Evolutionary conservation across 2,113 vertebrate species (phyloP), one percentile per base, ranked within the genome.

Genomic region (Promerops cafer): DNA sequence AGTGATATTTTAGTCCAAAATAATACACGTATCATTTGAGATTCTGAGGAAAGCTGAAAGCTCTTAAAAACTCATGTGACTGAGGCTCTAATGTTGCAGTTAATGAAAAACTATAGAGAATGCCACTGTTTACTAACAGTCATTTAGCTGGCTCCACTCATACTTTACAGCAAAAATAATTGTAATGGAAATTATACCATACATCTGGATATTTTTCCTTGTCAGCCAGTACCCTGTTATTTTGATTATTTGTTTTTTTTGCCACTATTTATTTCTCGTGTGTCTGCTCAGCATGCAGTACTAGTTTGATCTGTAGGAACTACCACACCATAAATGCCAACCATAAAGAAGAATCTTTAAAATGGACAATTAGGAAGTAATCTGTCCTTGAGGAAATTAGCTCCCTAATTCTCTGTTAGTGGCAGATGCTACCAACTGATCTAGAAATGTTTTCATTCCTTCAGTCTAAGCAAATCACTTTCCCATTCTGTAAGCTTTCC

Each of bases 351-450:
- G 84, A 96, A 90, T 66, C 53, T 91, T 82, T 94, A 76, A 93
- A 95, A 96, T 77, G 71, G 84, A 91, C 70, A 89, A 87, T 91
- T 96, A 96, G 33, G 63, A 85, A 83, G 28, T 88, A 93, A 95
- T 87, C 70, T 96, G 93, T 95, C 91, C 94, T 91, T 90, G 69
- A 94, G 88, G 88, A 96, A 91, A 90, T 90, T 75, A 93, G 27
- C 27, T 90, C 27, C 39, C 47, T 88, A 88, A 93, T 95, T 92
- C 39, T 88, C 85, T 74, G 9, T 88, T 88, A 93, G 87, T 74
- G 81, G 82, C 89, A 94, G 93, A 79, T 94, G 89, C 66, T 95
- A 90, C 82, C 39, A 47, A 57, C 68, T 70, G 66, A 78, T 95
- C 45, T 77, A 93, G 87, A 87, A 93, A 91, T 65, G 49, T 68